Evolutionary conservation across 2,888 invertebrate species (phyloP).

Genomic region (Maniola hyperantus): DNA sequence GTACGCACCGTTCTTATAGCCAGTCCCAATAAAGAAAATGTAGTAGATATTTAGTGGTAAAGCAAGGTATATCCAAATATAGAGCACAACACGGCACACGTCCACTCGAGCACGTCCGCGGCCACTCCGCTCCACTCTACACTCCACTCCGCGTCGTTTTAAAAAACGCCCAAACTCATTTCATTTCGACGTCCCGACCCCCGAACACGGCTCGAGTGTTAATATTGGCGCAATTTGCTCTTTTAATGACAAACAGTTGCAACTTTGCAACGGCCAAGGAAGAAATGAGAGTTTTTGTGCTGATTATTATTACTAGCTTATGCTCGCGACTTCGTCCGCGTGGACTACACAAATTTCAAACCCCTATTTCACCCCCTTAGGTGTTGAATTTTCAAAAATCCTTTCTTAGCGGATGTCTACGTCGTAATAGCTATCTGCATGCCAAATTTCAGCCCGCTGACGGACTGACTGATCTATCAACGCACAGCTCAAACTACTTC

Average conservation of each 20-base stretch:
- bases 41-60: constrained; percentile 1
- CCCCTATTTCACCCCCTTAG: too few relatives aligned
- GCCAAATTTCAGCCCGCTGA: too few relatives aligned
- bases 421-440: too few relatives aligned
- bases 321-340: too few relatives aligned
- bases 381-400: too few relatives aligned
- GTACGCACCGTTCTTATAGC: too few relatives aligned
- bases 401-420: too few relatives aligned
- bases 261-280: constrained; percentile 18
- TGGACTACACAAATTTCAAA: too few relatives aligned
- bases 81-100: constrained; percentile 19
- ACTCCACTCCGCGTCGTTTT: constrained; percentile 51
- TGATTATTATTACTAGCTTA: constrained; percentile 15
- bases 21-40: too few relatives aligned
- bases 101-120: constrained; percentile 48
- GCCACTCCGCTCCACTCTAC: too few relatives aligned
- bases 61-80: constrained; percentile 13
- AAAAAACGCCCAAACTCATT: constrained; percentile 58
- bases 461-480: too few relatives aligned
- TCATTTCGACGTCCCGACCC: constrained; percentile 54
- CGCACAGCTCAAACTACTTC: too few relatives aligned
- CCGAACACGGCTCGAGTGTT: constrained; percentile 44
- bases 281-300: constrained; percentile 17
- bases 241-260: constrained; percentile 41
- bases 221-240: constrained; percentile 55